Base-by-base conservation (phyloP, 2,888 invertebrate species). In the Pristionchus entomophagus region DNA sequence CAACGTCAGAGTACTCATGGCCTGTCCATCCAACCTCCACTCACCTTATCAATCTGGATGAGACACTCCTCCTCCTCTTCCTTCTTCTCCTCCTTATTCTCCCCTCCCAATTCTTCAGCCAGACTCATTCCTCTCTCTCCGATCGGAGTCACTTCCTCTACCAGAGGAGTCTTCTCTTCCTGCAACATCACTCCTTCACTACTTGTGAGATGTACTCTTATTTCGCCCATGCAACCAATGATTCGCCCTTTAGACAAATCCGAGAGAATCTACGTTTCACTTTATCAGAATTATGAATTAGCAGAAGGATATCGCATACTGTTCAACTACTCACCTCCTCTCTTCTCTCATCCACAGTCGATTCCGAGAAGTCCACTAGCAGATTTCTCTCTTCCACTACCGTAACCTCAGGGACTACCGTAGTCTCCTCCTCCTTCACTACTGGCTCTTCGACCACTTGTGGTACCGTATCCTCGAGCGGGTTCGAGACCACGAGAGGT, bases 351-450 rank as follows among this genome's bases (percentile, higher is more conserved):
- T 78, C 78, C 22, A 32, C 51, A 6, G 1, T 29, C 51, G 29
- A 1, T 41, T 78, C 29, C 32, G 78, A 53, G 32, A 49, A 51
- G 51, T 78, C 51, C 78, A 78, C 49, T 22, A 53, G 59, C 2
- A 82, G 82, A n/a, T 59, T 59, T 19, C 45, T 82, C 59, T 78
- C 78, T 41, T 49, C 78, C n/a, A 22, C 38, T 59, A 59, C 82
- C 53, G 82, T 59, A 82, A n/a, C 17, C 32, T 78, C 78, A 32
- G 78, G 12, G 14, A 12, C 29, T 78, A 17, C 26, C 6, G 26
- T 3, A 69, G 41, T n/a, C 73, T 73, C 41, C 73, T 73, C 41
- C 73, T 73, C 73, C 3, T 22, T 41, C 26, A 26, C 14, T 2
- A 26, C 26, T 17, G 8, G n/a, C 73, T 73, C 73, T 14, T 41